Percentiles rank a stretch among this genome's conserved stretches.
Evolutionary conservation across 2,113 vertebrate species (phyloP).

Genomic region (Charina bottae): DNA sequence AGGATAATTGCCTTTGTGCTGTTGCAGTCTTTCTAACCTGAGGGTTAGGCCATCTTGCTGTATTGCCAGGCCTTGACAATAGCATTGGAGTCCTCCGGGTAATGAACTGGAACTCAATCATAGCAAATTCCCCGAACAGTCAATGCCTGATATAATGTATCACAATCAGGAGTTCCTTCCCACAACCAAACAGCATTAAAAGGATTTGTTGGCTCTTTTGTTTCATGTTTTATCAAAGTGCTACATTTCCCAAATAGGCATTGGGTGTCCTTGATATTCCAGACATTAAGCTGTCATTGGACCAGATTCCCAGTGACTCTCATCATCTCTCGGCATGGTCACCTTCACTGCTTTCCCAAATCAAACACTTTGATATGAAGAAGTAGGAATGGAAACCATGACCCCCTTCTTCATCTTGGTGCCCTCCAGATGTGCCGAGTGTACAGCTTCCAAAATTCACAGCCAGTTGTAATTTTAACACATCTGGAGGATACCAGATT

Average conservation of each 20-base stretch:
- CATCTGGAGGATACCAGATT: no score
- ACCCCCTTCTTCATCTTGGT: not conserved
- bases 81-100: slow-evolving; percentile 65
- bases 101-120: slow-evolving; percentile 79
- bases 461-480: not conserved
- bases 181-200: slow-evolving; percentile 50
- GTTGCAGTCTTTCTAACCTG: slow-evolving; percentile 73
- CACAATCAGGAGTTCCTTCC: slow-evolving; percentile 65
- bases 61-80: slow-evolving; percentile 70
- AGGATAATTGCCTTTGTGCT: slow-evolving; percentile 82
- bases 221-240: slow-evolving; percentile 35
- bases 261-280: slow-evolving; percentile 52
- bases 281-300: slow-evolving; percentile 29
- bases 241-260: slow-evolving; percentile 28
- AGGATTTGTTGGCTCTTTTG: slow-evolving; percentile 36
- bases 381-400: not conserved
- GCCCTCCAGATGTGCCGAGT: not conserved
- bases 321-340: slow-evolving; percentile 4
- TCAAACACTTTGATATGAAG: not conserved
- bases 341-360: not conserved
- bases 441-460: not conserved
- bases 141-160: slow-evolving; percentile 71
- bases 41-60: slow-evolving; percentile 69
- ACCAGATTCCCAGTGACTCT: slow-evolving; percentile 1
- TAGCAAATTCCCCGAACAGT: slow-evolving; percentile 68